Conservation (phyloP, 1,140 invertebrate genomes). For the Anagrus nilaparvatae region DNA sequence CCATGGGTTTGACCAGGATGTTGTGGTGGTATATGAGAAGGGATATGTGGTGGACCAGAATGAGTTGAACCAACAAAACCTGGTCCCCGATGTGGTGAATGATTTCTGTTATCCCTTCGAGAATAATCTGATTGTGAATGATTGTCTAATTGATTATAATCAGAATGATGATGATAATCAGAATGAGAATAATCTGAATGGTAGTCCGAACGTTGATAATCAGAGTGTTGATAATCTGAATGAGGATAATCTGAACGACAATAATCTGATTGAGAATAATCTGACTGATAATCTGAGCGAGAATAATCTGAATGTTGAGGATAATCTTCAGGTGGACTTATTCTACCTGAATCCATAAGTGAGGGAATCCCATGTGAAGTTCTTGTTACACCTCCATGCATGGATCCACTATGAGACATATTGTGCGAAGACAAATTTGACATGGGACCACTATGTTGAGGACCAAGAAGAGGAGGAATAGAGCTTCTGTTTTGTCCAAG, state of each 20-base stretch:
- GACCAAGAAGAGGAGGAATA: too few relatives aligned
- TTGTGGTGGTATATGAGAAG: slow-evolving; percentile 15
- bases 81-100: background rate
- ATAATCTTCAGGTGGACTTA: background rate
- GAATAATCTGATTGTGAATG: background rate
- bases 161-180: slow-evolving; percentile 7
- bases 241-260: background rate
- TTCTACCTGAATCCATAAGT: background rate
- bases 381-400: too few relatives aligned
- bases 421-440: too few relatives aligned
- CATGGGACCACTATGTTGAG: too few relatives aligned
- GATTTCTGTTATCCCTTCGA: background rate
- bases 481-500: background rate
- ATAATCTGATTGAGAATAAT: background rate
- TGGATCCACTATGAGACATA: too few relatives aligned
- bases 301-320: background rate
- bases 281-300: background rate
- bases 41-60: slow-evolving; percentile 1
- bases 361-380: background rate
- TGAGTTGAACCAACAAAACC: background rate
- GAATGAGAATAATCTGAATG: slow-evolving; percentile 2
- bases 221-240: slow-evolving; percentile 1
- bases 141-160: too few relatives aligned
- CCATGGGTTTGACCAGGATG: too few relatives aligned
- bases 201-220: too few relatives aligned